Evolutionary conservation across 2,888 invertebrate species (phyloP), one percentile per base, ranked within the genome.

Genomic region (Bugula neritina): DNA sequence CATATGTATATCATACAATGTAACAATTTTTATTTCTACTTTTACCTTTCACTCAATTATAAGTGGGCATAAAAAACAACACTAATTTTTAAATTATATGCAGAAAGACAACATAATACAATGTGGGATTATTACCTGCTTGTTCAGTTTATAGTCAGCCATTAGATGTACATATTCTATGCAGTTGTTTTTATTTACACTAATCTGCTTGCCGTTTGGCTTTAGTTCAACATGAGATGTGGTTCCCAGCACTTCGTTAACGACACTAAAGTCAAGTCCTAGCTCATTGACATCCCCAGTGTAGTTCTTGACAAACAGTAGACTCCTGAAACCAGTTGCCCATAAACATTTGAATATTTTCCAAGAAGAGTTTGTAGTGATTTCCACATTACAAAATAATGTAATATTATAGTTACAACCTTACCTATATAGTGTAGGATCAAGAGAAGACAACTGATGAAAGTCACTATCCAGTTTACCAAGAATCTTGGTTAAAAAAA

Each of bases 151-250:
- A 81, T 93, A 94, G 86, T 98, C 94, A 0, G 97, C 96, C 86
- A 98, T 91, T 76, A 94, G 86, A 84, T 97, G 95, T 77, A 99
- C 92, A 84, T 98, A 99, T 84, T 98, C 96, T 81, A 96, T 92
- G 74, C 94, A 89, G 87, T 99, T 99, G 77, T 90, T 89, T 75
- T 90, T 90, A 13, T 92, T 94, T 0, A 99, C 98, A 13, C 91
- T 89, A 81, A 94, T 94, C 80, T 93, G 91, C 69, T 90, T 87
- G 0, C 98, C 99, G 73, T 91, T 90, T 0, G 92, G 90, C 84
- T 95, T 96, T 73, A 99, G 85, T 80, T 98, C 97, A 73, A 93
- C 90, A 75, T 93, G 87, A 89, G 90, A 82, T 54, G 83, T 84
- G 75, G 27, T 21, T 29, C 74, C 72, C 5, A 74, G 54, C 81